These are phyloP conservation scores for Merops nubicus DNA, from an alignment of 2,113 vertebrate species.

Conservation along the genomic window DNA sequence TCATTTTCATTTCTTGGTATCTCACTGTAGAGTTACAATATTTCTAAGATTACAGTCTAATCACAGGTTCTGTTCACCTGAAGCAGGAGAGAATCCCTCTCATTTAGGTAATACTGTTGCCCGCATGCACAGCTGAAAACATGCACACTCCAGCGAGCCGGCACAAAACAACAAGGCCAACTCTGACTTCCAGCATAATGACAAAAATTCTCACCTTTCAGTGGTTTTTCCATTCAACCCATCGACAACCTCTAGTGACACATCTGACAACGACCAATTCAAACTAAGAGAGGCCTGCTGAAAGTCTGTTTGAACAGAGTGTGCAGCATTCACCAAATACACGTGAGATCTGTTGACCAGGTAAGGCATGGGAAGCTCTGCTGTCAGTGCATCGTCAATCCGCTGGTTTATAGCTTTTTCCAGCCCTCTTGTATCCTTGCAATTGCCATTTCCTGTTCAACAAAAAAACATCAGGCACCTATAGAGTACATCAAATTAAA, in stretches of 20 bases:
- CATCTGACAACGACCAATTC: conserved; percentile 90
- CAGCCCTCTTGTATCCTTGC: conserved; percentile 82
- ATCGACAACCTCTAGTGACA: conserved; percentile 87
- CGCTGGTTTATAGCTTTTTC: conserved; percentile 87
- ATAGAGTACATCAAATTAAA: not conserved
- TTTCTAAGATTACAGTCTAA: not conserved
- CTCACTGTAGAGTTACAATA: not conserved
- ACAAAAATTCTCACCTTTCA: conserved; percentile 79
- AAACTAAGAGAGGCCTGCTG: conserved; percentile 72
- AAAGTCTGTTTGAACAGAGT: conserved; percentile 13
- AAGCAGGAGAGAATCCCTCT: not conserved
- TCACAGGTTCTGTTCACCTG: not conserved
- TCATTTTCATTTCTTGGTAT: not conserved
- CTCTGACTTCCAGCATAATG: not conserved
- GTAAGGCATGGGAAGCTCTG: conserved; percentile 87
- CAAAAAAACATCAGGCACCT: not conserved
- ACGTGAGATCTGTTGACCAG: conserved; percentile 85
- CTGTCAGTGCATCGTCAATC: conserved; percentile 82
- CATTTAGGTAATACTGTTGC: not conserved
- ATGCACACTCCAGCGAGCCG: rapidly evolving
- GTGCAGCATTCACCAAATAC: conserved; percentile 78
- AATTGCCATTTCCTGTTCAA: conserved; percentile 80
- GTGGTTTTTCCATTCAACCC: conserved; percentile 84
- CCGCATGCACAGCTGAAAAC: not conserved
- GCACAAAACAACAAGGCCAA: not conserved